phyloP scores from a whole-genome alignment of 2,113 vertebrate genomes.

The Stercorarius parasiticus region DNA sequence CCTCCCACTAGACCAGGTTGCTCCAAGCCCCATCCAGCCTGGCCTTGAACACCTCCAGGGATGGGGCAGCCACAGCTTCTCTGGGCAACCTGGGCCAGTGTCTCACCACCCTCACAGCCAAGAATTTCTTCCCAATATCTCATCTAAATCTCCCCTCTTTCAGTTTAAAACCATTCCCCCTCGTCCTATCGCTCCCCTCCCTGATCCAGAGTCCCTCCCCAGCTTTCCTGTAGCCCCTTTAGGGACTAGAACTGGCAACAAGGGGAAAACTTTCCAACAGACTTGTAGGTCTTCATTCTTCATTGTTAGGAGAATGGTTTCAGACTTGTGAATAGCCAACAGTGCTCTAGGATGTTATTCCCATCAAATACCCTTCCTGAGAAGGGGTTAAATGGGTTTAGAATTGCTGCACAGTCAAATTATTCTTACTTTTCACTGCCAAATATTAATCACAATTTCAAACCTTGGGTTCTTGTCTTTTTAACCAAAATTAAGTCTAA shows the following conservation, averaged over 20 bases:
- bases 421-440: too few species aligned
- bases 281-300: too few species aligned
- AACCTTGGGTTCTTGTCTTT: too few species aligned
- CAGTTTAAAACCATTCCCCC: background rate
- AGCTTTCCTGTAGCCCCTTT: background rate
- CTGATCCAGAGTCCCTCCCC: background rate
- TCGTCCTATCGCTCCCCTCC: background rate
- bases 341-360: too few species aligned
- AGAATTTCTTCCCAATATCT: background rate
- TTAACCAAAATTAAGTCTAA: too few species aligned
- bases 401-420: too few species aligned
- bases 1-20: background rate
- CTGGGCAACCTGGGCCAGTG: background rate
- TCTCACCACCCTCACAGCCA: background rate
- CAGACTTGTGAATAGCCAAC: too few species aligned
- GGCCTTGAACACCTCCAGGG: background rate
- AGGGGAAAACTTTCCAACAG: too few species aligned
- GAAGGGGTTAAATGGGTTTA: too few species aligned
- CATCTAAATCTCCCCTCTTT: background rate
- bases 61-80: background rate
- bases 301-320: too few species aligned
- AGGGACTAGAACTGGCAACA: background rate
- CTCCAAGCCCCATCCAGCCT: background rate
- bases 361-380: too few species aligned
- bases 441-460: too few species aligned